Percentiles rank a stretch among this genome's conserved stretches.
Conservation (phyloP, 2,113 vertebrate species). For the Lamprotornis superbus region DNA sequence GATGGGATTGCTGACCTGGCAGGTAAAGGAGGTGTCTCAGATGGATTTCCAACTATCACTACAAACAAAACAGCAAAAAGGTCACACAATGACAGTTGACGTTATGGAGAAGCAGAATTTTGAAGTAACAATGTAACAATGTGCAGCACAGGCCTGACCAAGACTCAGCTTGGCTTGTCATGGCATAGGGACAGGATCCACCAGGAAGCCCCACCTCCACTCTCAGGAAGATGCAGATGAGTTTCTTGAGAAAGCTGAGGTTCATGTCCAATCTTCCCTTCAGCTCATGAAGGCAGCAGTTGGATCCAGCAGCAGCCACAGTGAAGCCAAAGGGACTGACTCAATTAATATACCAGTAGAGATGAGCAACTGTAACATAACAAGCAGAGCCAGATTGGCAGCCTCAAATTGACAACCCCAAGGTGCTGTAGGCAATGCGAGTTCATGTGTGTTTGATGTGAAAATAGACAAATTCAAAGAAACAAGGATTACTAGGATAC, state of each 20-base stretch:
- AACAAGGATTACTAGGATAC: not conserved
- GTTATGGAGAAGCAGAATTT: not conserved
- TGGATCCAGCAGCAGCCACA: not conserved
- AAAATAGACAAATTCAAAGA: not conserved
- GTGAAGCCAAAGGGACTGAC: not conserved
- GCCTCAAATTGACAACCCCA: not conserved
- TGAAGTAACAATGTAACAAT: not conserved
- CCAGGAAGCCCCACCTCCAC: not conserved
- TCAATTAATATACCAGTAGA: not conserved
- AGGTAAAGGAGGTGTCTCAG: not conserved
- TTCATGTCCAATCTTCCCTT: not conserved
- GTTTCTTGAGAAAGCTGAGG: not conserved
- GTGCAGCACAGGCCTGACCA: not conserved
- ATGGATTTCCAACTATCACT: not conserved
- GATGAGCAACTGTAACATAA: not conserved
- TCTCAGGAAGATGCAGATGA: not conserved
- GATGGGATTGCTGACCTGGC: not conserved
- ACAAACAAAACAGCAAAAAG: not conserved
- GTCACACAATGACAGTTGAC: fast-evolving
- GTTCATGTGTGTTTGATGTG: not conserved
- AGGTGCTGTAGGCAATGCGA: not conserved
- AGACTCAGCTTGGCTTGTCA: not conserved
- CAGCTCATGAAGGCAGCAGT: not conserved
- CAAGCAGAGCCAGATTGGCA: not conserved
- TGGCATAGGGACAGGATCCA: not conserved